Conservation (phyloP, 2,113 vertebrate genomes). For the Cynocephalus volans region DNA sequence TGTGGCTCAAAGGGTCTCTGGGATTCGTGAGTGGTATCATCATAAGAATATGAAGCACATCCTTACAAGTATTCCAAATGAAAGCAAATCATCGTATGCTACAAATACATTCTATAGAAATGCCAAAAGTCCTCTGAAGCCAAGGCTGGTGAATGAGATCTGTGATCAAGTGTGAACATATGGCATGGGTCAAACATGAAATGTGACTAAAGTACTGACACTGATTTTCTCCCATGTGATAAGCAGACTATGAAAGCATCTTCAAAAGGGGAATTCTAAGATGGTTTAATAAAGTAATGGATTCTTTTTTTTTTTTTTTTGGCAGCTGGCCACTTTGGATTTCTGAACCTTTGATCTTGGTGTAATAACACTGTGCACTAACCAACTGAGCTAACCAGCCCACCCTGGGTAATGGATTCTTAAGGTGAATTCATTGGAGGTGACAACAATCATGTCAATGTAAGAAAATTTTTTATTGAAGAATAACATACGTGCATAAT, state of each 20-base stretch:
- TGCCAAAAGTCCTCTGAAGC: not conserved
- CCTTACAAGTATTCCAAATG: not conserved
- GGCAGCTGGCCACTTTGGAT: too few relatives aligned
- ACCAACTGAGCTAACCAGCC: too few relatives aligned
- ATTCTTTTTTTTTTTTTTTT: not conserved
- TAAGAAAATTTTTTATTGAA: not conserved
- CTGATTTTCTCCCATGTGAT: not conserved
- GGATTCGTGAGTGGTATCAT: not conserved
- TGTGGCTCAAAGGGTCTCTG: not conserved
- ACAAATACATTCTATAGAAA: not conserved
- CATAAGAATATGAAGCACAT: not conserved
- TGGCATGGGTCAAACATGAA: not conserved
- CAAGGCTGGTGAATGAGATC: not conserved
- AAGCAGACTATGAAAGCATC: not conserved
- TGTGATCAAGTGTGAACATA: not conserved
- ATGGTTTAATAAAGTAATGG: too few relatives aligned
- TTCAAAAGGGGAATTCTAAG: not conserved
- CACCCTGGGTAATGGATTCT: not conserved
- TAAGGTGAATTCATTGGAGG: not conserved
- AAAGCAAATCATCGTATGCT: not conserved
- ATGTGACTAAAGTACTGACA: not conserved
- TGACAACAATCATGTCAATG: not conserved
- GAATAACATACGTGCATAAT: not conserved
- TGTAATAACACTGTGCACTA: too few relatives aligned
- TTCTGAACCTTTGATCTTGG: too few relatives aligned